Evolutionary conservation across 2,888 invertebrate species (phyloP), one percentile per base, ranked within the genome.

Genomic region (Drosophila gaucha): DNA sequence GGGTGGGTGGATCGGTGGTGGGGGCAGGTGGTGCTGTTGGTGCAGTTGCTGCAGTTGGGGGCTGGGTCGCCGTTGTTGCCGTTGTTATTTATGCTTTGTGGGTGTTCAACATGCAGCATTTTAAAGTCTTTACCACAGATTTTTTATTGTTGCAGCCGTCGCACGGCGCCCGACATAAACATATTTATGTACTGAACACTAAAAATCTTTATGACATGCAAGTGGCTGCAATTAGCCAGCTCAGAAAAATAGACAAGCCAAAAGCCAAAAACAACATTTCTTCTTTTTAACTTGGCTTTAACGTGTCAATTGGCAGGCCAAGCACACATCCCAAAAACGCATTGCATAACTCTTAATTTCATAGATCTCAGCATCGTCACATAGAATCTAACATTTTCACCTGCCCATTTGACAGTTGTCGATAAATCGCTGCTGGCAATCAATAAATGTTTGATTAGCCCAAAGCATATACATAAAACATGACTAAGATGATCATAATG

Each of bases 81-180:
- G 79, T 57, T 83, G 80, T 82, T 82, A 82, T 82, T 86, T 82
- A 82, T 82, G 82, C 82, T 83, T 82, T 82, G 82, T 86, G 82
- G 82, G 82, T 82, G 82, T 82, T 82, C 83, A 82, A 86, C 82
- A 82, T 86, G 80, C 83, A 80, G 80, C 83, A 73, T 82, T 73
- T 82, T 75, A 78, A 80, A 83, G 80, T 82, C 74, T 82, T 82
- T 85, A 82, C 85, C 74, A 82, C 74, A 74, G 68, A 24, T 78
- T 79, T 70, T 75, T 75, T 74, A 60, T 67, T 74, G 71, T 71
- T 59, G 62, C 60, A 55, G 59, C 60, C 46, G 51, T 30, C 65
- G 57, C 26, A 26, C 35, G 47, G 26, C 51, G 39, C 66, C 60
- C 46, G 50, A 47, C 74, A 66, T 66, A 60, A 79, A 74, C 67